Evolutionary conservation across 2,113 vertebrate genomes (phyloP).

Genomic region (Phalacrocorax brasilianus): DNA sequence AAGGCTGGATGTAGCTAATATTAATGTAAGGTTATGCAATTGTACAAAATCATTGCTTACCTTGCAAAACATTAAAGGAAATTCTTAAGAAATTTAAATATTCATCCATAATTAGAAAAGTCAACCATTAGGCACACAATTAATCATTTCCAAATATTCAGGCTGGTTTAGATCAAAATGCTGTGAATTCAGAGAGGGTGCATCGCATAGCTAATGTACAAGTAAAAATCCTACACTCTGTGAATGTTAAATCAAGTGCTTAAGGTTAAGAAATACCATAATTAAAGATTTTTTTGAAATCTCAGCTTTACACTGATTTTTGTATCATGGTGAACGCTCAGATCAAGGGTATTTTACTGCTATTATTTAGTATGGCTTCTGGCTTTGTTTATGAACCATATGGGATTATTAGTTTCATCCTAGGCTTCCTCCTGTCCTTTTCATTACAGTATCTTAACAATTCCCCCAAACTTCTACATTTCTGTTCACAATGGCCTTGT

Average conservation of each 20-base stretch:
- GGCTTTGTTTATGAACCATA: not conserved
- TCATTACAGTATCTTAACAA: not conserved
- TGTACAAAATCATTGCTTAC: not conserved
- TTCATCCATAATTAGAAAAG: not conserved
- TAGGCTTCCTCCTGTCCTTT: not conserved
- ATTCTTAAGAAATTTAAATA: not conserved
- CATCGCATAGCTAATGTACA: not conserved
- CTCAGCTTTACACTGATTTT: not conserved
- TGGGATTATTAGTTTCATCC: not conserved
- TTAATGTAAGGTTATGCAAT: not conserved
- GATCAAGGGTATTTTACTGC: not conserved
- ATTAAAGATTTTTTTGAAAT: not conserved
- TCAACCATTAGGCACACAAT: not conserved
- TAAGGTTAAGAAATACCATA: not conserved
- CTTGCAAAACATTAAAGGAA: not conserved
- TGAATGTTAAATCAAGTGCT: not conserved
- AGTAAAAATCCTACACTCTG: not conserved
- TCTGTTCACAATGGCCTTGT: not conserved
- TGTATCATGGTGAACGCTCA: not conserved
- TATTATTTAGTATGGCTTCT: not conserved
- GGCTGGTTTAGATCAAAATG: not conserved
- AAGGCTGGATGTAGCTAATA: not conserved
- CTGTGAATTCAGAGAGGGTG: not conserved
- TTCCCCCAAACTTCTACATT: not conserved
- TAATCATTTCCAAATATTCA: not conserved